These are phyloP conservation scores for Drosophila aldrichi DNA, from an alignment of 2,888 invertebrate genomes.

Conservation along the genomic window DNA sequence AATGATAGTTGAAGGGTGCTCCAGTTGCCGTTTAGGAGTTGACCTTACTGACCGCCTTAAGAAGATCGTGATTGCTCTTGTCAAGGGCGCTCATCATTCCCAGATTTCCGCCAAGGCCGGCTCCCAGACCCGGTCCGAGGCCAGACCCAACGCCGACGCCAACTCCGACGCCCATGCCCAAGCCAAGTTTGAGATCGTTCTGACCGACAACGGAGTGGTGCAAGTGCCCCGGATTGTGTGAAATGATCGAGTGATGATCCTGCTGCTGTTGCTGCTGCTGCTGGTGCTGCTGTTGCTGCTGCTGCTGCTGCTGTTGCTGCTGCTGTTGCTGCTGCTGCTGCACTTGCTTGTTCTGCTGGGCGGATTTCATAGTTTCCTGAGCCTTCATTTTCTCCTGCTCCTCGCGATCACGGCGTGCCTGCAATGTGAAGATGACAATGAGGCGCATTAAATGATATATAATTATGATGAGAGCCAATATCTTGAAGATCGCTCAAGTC, in stretches of 20 bases:
- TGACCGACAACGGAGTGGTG: slow-evolving; percentile 85
- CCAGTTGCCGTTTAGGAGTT: slow-evolving; percentile 83
- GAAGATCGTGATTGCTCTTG: slow-evolving; percentile 85
- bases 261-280: slow-evolving; percentile 83
- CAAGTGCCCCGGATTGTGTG: slow-evolving; percentile 85
- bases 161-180: slow-evolving; percentile 84
- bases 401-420: slow-evolving; percentile 94
- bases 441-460: neutral
- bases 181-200: slow-evolving; percentile 85
- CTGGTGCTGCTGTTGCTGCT: slow-evolving; percentile 79
- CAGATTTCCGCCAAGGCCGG: slow-evolving; percentile 84
- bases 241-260: slow-evolving; percentile 85
- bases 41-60: slow-evolving; percentile 86
- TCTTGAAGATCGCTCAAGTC: neutral
- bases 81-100: slow-evolving; percentile 86
- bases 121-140: slow-evolving; percentile 81
- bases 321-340: slow-evolving; percentile 83
- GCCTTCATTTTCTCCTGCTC: slow-evolving; percentile 96
- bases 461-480: neutral
- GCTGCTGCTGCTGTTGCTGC: slow-evolving; percentile 82
- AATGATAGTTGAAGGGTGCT: slow-evolving; percentile 8
- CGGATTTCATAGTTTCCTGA: slow-evolving; percentile 94
- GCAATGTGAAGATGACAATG: neutral
- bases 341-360: slow-evolving; percentile 90
- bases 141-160: slow-evolving; percentile 77